Conservation (phyloP, 2,888 invertebrate species). For the Lasioglossum vierecki region DNA sequence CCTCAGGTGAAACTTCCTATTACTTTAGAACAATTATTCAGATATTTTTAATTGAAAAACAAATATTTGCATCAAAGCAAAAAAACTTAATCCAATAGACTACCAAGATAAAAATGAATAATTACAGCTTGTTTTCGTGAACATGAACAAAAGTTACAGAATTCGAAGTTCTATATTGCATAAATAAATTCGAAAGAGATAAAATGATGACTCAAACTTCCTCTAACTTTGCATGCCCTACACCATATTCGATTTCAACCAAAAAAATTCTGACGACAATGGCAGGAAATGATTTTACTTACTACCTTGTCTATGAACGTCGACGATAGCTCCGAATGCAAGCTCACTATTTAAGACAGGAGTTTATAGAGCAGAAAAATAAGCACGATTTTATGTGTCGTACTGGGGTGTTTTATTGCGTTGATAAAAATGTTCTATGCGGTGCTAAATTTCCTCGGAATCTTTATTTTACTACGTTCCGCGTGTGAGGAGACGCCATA, state of each 20-base stretch:
- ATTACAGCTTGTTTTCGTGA: neutral
- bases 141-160: neutral
- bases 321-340: neutral
- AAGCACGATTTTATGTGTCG: neutral
- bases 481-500: neutral
- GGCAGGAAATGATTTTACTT: neutral
- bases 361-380: neutral
- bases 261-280: neutral
- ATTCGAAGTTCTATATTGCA: too few species aligned
- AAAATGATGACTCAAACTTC: neutral
- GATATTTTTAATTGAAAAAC: neutral
- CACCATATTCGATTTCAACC: too few species aligned
- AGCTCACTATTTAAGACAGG: neutral
- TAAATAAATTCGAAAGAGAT: neutral
- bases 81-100: neutral
- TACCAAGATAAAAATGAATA: neutral
- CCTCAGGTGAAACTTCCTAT: neutral
- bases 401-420: neutral
- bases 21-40: neutral
- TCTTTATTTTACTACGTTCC: neutral
- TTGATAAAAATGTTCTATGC: neutral
- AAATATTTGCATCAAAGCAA: neutral
- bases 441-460: neutral
- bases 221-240: neutral
- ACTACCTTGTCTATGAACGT: neutral